Percentiles rank a stretch among this genome's conserved stretches.
These are phyloP conservation scores for Pristionchus arcanus DNA, from an alignment of 2,888 invertebrate species.

Conservation along the genomic window DNA sequence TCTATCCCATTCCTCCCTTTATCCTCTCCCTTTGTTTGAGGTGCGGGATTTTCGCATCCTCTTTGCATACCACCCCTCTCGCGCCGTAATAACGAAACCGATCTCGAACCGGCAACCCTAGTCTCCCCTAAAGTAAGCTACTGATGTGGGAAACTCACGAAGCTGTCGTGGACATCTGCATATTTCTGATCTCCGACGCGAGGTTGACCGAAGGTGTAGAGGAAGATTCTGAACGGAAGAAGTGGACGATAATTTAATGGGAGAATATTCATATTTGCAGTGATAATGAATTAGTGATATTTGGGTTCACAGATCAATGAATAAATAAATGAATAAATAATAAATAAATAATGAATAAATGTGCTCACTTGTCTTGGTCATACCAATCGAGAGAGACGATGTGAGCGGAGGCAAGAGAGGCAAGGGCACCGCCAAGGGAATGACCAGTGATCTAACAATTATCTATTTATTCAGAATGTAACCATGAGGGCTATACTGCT, in stretches of 20 bases:
- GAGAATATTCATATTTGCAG: too few species aligned
- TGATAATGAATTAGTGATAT: too few species aligned
- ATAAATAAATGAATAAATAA: too few species aligned
- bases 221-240: not conserved
- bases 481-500: not conserved
- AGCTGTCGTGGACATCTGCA: slow-evolving; percentile 63
- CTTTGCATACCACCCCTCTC: too few species aligned
- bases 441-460: slow-evolving; percentile 64
- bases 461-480: not conserved
- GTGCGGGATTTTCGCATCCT: too few species aligned
- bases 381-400: slow-evolving; percentile 57
- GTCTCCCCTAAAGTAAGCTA: not conserved
- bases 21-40: too few species aligned
- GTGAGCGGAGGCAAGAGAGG: slow-evolving; percentile 66
- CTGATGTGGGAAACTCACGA: not conserved
- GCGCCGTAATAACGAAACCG: too few species aligned
- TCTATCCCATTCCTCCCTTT: too few species aligned
- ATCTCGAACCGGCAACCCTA: too few species aligned
- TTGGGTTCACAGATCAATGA: too few species aligned
- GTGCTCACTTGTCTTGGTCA: not conserved
- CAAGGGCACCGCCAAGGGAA: slow-evolving; percentile 70
- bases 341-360: not conserved
- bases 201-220: slow-evolving; percentile 73
- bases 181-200: slow-evolving; percentile 68
- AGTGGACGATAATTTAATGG: too few species aligned